These are phyloP conservation scores for Dinoponera quadriceps DNA, from an alignment of 1,140 invertebrate genomes.

Conservation along the genomic window DNA sequence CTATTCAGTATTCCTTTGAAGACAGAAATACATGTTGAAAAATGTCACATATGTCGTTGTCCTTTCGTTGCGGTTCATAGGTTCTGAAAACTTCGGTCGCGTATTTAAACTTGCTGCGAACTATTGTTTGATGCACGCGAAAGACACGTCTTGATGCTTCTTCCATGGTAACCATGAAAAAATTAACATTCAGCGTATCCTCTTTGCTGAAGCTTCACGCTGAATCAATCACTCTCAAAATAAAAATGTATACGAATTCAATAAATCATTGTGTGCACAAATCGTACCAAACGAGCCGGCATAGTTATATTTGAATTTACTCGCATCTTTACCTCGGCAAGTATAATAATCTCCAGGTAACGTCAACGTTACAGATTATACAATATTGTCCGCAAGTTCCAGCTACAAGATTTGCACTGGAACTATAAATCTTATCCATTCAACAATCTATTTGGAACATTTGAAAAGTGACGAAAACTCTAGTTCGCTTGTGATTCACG, in stretches of 20 bases:
- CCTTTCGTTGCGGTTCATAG: slow-evolving; percentile 32
- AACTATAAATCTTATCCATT: too few relatives aligned
- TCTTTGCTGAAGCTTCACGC: neutral
- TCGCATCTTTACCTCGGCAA: too few relatives aligned
- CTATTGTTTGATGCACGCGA: slow-evolving; percentile 8
- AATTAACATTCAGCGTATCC: neutral
- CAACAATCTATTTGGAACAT: too few relatives aligned
- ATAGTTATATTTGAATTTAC: too few relatives aligned
- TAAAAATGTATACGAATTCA: neutral
- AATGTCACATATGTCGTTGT: neutral
- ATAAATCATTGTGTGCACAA: slow-evolving; percentile 29
- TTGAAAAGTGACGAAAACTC: too few relatives aligned
- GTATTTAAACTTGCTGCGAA: slow-evolving; percentile 63
- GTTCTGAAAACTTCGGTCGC: slow-evolving; percentile 59
- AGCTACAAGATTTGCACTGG: too few relatives aligned
- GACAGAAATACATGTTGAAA: neutral
- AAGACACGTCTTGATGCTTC: neutral
- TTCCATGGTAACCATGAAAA: neutral
- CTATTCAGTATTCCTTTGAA: neutral
- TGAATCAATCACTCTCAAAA: neutral
- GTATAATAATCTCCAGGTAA: too few relatives aligned
- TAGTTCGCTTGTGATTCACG: too few relatives aligned
- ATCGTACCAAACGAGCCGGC: too few relatives aligned
- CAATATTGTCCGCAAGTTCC: too few relatives aligned
- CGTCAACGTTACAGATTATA: too few relatives aligned